Conservation (phyloP, 2,888 invertebrate genomes). For the Drosophila quinaria region DNA sequence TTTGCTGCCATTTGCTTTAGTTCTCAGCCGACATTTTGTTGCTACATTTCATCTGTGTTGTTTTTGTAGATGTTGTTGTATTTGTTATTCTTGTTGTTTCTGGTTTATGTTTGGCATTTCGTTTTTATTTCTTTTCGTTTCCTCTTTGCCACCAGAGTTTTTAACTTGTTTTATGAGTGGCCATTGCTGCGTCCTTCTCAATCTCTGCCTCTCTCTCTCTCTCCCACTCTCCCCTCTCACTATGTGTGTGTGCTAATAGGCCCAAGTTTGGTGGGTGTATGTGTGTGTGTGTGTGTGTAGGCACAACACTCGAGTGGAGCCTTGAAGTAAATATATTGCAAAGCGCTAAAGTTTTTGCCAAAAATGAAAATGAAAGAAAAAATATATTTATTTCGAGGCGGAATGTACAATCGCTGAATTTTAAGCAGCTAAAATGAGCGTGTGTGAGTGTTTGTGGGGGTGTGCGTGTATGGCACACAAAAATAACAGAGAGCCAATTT, state of each 20-base stretch:
- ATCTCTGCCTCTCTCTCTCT: slow-evolving; percentile 6
- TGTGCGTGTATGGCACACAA: slow-evolving; percentile 9
- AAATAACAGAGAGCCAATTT: slow-evolving; percentile 24
- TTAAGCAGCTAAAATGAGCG: slow-evolving; percentile 59
- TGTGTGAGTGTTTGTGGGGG: slow-evolving; percentile 1
- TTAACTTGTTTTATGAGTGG: slow-evolving; percentile 53
- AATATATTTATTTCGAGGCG: slow-evolving; percentile 36
- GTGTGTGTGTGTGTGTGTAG: slow-evolving; percentile 34
- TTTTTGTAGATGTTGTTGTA: slow-evolving; percentile 17
- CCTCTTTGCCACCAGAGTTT: slow-evolving; percentile 44
- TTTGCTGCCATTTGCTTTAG: slow-evolving; percentile 59
- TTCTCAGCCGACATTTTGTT: slow-evolving; percentile 38
- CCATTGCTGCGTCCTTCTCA: slow-evolving; percentile 41
- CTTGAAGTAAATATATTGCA: slow-evolving; percentile 73
- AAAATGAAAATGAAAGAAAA: slow-evolving; percentile 14
- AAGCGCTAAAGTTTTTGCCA: slow-evolving; percentile 60
- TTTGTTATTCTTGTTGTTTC: slow-evolving; percentile 30
- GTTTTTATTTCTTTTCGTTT: slow-evolving; percentile 65
- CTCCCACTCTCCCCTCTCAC: background rate
- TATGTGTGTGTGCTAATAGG: slow-evolving; percentile 49
- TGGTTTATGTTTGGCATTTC: slow-evolving; percentile 71
- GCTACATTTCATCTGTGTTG: slow-evolving; percentile 24
- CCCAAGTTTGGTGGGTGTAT: slow-evolving; percentile 30
- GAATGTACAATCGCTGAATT: slow-evolving; percentile 63
- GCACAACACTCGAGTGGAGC: slow-evolving; percentile 44